Conservation (phyloP, 2,888 invertebrate species). For the Thymelicus lineola region DNA sequence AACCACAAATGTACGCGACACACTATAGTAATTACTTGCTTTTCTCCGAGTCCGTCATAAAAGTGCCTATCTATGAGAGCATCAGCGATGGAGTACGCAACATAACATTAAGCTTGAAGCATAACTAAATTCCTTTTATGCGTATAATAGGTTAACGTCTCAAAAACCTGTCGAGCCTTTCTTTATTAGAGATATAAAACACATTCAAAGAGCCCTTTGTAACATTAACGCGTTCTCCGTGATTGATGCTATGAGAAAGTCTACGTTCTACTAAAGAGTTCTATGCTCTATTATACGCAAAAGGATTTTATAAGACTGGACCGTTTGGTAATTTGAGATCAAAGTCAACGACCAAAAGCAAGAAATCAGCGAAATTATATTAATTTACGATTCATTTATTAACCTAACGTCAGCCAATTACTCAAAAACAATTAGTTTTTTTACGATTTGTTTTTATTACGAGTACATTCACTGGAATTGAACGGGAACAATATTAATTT, state of each 20-base stretch:
- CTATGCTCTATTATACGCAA: background rate
- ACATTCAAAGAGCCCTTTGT: constrained; percentile 41
- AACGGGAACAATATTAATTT: too few relatives aligned
- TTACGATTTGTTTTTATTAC: too few relatives aligned
- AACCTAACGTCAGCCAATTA: too few relatives aligned
- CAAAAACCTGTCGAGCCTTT: constrained; percentile 40
- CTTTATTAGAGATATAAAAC: constrained; percentile 42
- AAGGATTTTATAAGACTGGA: constrained; percentile 14
- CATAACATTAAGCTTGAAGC: constrained; percentile 39
- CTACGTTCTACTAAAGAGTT: background rate
- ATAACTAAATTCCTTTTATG: constrained; percentile 49
- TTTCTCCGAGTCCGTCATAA: constrained; percentile 31
- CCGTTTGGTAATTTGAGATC: constrained; percentile 8
- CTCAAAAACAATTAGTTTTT: too few relatives aligned
- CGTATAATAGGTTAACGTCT: constrained; percentile 47
- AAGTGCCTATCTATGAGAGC: constrained; percentile 24
- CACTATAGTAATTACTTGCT: constrained; percentile 33
- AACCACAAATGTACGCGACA: constrained; percentile 34
- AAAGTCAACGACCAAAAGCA: background rate
- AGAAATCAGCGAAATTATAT: background rate
- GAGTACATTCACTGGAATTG: too few relatives aligned
- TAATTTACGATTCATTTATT: too few relatives aligned
- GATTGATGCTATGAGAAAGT: constrained; percentile 42
- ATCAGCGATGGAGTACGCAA: constrained; percentile 21
- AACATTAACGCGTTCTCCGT: constrained; percentile 37